Evolutionary conservation across 2,113 vertebrate species (phyloP).

Genomic region (Zingel zingel): DNA sequence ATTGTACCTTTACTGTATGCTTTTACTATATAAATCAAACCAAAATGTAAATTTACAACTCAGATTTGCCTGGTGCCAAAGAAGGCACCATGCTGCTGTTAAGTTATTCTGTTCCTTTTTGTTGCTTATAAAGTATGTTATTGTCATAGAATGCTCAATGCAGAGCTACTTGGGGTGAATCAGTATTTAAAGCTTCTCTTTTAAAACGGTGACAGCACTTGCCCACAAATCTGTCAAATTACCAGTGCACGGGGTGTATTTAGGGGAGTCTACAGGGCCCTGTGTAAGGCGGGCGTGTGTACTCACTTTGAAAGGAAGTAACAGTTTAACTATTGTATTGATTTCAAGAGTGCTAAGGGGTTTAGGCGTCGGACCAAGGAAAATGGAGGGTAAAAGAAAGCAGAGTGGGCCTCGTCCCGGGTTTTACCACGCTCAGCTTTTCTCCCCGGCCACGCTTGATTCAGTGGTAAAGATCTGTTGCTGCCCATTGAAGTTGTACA

Average conservation of each 20-base stretch:
- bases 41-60: neutral
- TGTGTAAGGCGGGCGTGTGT: constrained; percentile 42
- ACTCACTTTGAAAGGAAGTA: constrained; percentile 72
- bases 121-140: constrained; percentile 41
- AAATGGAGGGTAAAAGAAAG: constrained; percentile 75
- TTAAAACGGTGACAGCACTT: constrained; percentile 64
- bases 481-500: constrained; percentile 76
- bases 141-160: constrained; percentile 33
- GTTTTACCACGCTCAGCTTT: constrained; percentile 64
- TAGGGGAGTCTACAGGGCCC: constrained; percentile 66
- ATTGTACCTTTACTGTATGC: neutral
- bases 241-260: constrained; percentile 72
- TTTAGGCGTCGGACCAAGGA: constrained; percentile 73
- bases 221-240: constrained; percentile 76
- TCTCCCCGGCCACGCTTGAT: constrained; percentile 55
- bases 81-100: constrained; percentile 8
- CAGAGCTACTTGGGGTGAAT: constrained; percentile 36
- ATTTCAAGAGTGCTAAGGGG: constrained; percentile 79
- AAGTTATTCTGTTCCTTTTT: constrained; percentile 21
- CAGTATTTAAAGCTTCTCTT: constrained; percentile 67
- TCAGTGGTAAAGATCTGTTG: constrained; percentile 77
- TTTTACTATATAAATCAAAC: neutral
- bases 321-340: constrained; percentile 84
- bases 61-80: constrained; percentile 4
- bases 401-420: constrained; percentile 52